phyloP scores from a whole-genome alignment of 1,140 invertebrate species.

The Drosophila teissieri region DNA sequence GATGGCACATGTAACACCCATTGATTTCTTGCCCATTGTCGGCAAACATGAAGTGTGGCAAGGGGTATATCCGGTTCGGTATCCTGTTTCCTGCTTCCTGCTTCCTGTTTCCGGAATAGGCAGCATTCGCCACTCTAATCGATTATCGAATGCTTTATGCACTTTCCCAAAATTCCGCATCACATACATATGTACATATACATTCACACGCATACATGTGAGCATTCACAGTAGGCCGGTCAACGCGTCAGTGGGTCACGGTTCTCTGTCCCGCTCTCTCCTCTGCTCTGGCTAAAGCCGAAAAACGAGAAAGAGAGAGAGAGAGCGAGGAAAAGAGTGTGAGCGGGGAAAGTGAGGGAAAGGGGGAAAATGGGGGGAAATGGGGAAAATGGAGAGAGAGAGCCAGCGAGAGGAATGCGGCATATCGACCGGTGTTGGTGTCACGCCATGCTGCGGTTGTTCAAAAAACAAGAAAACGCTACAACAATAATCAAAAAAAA shows the following conservation, averaged over 20 bases:
- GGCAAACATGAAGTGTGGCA: slow-evolving; percentile 12
- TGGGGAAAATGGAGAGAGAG: slow-evolving; percentile 38
- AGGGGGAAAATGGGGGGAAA: slow-evolving; percentile 22
- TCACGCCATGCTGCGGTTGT: slow-evolving; percentile 60
- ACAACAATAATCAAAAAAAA: slow-evolving; percentile 3
- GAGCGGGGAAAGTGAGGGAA: slow-evolving; percentile 5
- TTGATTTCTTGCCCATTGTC: background rate
- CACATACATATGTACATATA: slow-evolving; percentile 17
- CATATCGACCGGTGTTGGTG: slow-evolving; percentile 70
- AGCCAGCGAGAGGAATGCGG: slow-evolving; percentile 64
- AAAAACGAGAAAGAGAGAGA: slow-evolving; percentile 10
- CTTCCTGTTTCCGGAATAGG: slow-evolving; percentile 3
- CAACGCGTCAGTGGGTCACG: slow-evolving; percentile 50
- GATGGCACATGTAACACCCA: background rate
- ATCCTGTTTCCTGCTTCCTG: slow-evolving; percentile 8
- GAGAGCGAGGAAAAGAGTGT: background rate
- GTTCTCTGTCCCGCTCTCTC: slow-evolving; percentile 15
- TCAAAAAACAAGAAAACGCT: slow-evolving; percentile 30
- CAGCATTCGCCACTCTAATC: slow-evolving; percentile 19
- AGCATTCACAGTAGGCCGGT: slow-evolving; percentile 28
- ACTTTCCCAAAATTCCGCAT: slow-evolving; percentile 29
- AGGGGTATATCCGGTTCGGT: slow-evolving; percentile 18
- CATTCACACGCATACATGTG: background rate
- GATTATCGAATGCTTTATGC: slow-evolving; percentile 39
- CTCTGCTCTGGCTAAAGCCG: slow-evolving; percentile 3